A percentile compares a stretch with the other conserved stretches of the same genome.
Conservation (phyloP, 2,888 invertebrate genomes). For the Leptopilina myrica region DNA sequence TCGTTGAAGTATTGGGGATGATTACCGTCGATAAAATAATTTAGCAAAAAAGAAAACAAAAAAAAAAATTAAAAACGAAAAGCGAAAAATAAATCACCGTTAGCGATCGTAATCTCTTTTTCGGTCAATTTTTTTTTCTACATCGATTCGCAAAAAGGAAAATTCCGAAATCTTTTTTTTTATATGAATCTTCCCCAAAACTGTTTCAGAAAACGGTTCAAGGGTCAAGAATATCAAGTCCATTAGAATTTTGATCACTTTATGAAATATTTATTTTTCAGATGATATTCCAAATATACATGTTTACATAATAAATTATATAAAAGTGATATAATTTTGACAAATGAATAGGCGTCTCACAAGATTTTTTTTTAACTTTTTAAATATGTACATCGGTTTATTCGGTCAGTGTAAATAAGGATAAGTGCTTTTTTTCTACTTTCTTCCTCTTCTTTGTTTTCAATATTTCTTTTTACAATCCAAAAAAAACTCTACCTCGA, state of each 20-base stretch:
- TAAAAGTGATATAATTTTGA: constrained; percentile 75
- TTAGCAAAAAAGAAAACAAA: constrained; percentile 48
- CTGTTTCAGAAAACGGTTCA: constrained; percentile 74
- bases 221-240: constrained; percentile 71
- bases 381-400: constrained; percentile 73
- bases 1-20: constrained; percentile 73
- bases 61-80: constrained; percentile 52
- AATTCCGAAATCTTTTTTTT: constrained; percentile 42
- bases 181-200: constrained; percentile 73
- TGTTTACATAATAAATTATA: constrained; percentile 76
- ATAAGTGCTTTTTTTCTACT: not conserved
- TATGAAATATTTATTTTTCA: constrained; percentile 75
- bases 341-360: constrained; percentile 69
- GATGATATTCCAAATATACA: constrained; percentile 75
- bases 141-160: constrained; percentile 44
- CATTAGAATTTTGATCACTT: constrained; percentile 67
- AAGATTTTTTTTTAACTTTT: constrained; percentile 45
- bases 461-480: constrained; percentile 27
- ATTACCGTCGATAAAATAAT: constrained; percentile 62
- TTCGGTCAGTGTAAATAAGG: constrained; percentile 66
- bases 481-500: constrained; percentile 36
- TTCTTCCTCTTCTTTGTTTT: too few species aligned
- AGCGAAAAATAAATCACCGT: constrained; percentile 58
- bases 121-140: constrained; percentile 19
- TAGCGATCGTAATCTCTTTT: constrained; percentile 64